Percentiles rank a stretch among this genome's conserved stretches.
These are phyloP conservation scores for Scelioninae gen. 1 DNA, from an alignment of 2,888 invertebrate species.

Conservation along the genomic window DNA sequence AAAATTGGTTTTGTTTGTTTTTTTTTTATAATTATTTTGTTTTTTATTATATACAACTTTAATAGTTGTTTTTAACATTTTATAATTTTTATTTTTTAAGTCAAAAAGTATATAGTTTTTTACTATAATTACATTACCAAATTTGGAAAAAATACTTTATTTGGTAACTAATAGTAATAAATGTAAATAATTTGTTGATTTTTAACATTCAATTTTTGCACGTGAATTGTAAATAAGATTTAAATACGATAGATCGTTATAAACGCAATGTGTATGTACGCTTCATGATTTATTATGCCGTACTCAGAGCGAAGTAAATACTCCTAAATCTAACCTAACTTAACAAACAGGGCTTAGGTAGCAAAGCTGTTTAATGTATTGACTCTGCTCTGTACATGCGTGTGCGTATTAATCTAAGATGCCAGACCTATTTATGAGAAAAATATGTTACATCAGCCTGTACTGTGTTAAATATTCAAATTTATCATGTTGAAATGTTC, in stretches of 20 bases:
- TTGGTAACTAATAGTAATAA: too few species aligned
- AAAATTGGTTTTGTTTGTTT: too few species aligned
- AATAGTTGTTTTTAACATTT: too few species aligned
- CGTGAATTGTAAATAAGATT: neutral
- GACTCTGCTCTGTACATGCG: constrained; percentile 52
- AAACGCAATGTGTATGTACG: constrained; percentile 21
- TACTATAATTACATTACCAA: neutral
- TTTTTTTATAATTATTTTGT: too few species aligned
- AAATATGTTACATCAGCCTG: constrained; percentile 25
- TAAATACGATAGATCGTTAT: constrained; percentile 31
- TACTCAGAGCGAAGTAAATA: constrained; percentile 64
- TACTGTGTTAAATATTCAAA: too few species aligned
- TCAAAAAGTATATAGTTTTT: neutral
- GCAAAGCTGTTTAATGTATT: constrained; percentile 67
- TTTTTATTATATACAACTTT: too few species aligned
- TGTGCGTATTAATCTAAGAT: constrained; percentile 50
- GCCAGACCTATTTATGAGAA: constrained; percentile 49
- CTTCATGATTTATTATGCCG: constrained; percentile 58
- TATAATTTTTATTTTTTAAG: too few species aligned
- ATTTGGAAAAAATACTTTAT: too few species aligned
- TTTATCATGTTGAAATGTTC: too few species aligned
- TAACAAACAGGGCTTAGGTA: constrained; percentile 64
- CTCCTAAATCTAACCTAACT: constrained; percentile 67
- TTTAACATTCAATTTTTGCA: neutral
- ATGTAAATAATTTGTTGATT: neutral